Percentiles rank a stretch among this genome's conserved stretches.
phyloP scores from a whole-genome alignment of 2,888 invertebrate genomes.

The Metellina segmentata region DNA sequence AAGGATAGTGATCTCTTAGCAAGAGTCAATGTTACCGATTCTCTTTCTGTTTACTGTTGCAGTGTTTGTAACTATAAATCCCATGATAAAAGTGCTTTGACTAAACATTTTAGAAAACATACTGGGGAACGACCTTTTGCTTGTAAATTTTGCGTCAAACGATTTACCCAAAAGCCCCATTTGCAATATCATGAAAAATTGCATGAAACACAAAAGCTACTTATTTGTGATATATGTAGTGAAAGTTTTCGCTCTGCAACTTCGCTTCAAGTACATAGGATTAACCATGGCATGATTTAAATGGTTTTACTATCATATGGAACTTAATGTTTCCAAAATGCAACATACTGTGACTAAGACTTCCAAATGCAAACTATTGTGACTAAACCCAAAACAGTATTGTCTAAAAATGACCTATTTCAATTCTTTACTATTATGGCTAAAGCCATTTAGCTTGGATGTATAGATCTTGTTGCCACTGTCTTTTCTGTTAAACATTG shows the following conservation, averaged over 20 bases:
- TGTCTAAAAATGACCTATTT: no score
- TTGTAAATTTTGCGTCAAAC: conserved; percentile 41
- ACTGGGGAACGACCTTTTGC: conserved; percentile 56
- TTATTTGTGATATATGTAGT: conserved; percentile 12
- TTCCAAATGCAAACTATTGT: no score
- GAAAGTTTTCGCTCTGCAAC: conserved; percentile 4
- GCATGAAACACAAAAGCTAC: conserved; percentile 9
- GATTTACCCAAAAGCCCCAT: conserved; percentile 37
- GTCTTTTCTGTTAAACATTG: no score
- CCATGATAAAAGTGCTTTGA: conserved; percentile 2
- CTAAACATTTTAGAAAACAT: conserved; percentile 28
- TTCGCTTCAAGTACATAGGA: background rate
- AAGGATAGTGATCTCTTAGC: no score
- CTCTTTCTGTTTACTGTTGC: background rate
- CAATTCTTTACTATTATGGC: no score
- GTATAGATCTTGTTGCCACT: no score
- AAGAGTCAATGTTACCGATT: no score
- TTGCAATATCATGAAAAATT: conserved; percentile 16
- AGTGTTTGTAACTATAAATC: conserved; percentile 16
- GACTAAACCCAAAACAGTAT: no score
- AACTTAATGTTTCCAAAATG: no score
- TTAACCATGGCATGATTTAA: background rate
- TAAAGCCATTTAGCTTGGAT: no score
- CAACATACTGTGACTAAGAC: no score
- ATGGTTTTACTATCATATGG: no score